phyloP scores from a whole-genome alignment of 1,140 invertebrate species.

The Semibalanus balanoides region DNA sequence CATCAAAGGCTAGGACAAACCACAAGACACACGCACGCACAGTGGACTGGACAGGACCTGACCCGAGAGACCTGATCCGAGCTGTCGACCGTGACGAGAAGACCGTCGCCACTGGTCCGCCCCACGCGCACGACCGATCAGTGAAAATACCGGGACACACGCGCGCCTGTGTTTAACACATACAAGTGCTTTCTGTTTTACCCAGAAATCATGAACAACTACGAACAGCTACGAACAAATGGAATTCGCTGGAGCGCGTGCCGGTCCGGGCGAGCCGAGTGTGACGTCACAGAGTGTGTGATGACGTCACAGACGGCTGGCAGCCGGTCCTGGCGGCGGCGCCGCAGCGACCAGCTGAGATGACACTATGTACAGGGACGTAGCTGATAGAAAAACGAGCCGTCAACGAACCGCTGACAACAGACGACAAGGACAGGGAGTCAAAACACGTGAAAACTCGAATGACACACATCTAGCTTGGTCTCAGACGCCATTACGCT shows the following conservation, averaged over 20 bases:
- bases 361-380: background rate
- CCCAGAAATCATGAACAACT: background rate
- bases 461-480: background rate
- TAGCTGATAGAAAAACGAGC: background rate
- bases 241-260: background rate
- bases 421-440: background rate
- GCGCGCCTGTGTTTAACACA: background rate
- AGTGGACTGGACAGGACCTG: background rate
- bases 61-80: background rate
- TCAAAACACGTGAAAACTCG: background rate
- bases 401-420: background rate
- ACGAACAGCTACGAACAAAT: background rate
- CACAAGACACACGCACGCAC: background rate
- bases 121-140: background rate
- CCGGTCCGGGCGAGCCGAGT: too few relatives aligned
- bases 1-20: background rate
- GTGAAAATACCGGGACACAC: background rate
- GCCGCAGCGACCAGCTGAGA: background rate
- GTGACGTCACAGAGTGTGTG: too few relatives aligned
- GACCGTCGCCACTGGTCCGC: too few relatives aligned
- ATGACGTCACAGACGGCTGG: too few relatives aligned
- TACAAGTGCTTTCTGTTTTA: background rate
- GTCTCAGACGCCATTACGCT: background rate
- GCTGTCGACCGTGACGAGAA: too few relatives aligned
- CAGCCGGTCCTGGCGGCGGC: too few relatives aligned